Evolutionary conservation across 2,888 invertebrate genomes (phyloP), one percentile per base, ranked within the genome.

Genomic region (Aphrophora alni): DNA sequence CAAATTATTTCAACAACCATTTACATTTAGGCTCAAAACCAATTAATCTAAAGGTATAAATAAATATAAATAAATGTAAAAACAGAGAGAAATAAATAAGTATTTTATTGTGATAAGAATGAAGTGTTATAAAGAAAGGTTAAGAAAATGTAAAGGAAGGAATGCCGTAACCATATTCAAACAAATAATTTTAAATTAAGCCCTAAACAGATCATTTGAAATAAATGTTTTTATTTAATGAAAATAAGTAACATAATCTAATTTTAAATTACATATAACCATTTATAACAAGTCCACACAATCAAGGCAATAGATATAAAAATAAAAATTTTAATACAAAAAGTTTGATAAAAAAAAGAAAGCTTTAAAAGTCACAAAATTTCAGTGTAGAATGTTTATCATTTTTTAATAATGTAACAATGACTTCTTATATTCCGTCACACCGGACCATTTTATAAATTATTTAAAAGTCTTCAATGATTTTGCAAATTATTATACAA

Each of bases 271-370:
- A 59, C 59, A 59, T 21, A 12, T 59, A 59, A 21, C n/a, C 4
- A 59, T 21, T 59, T 59, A 21, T 21, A 59, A 59, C 59, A 59
- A 21, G 59, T 8, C n/a, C 10, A 21, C 21, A 21, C 14, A 21
- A 59, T 2, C 0, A 59, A 59, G 21, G 14, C 21, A 21, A 59
- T 59, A 21, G 59, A 59, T 59, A 59, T 59, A 59, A 59, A 59
- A 59, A 21, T 59, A 59, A 59, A 44, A n/a, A 59, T 59, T 59
- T 59, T 21, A 59, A 59, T 59, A 59, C 59, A 59, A 59, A 59
- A 59, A 21, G 5, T 68, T 28, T 33, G 17, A 77, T 77, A 38
- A 71, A 77, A 76, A 26, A 38, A 71, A 77, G 70, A 77, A 77
- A 77, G 38, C 77, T 10, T 77, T 77, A 38, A 26, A 24, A 33